These are phyloP conservation scores for Parapristionchus giblindavisi DNA, from an alignment of 2,888 invertebrate species.

Conservation along the genomic window DNA sequence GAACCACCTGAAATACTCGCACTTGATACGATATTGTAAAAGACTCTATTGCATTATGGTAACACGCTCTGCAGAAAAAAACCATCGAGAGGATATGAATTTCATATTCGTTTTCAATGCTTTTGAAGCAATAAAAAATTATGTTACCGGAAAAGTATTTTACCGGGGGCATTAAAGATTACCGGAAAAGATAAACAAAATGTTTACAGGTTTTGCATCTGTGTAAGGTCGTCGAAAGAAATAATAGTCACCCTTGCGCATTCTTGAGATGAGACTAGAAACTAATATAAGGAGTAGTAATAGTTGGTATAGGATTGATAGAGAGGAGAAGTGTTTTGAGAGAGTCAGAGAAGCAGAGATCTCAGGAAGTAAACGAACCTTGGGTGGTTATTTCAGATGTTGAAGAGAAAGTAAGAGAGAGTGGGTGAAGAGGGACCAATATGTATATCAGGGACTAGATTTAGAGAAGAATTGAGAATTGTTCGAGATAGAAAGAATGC, in stretches of 20 bases:
- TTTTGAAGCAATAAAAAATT: too few relatives aligned
- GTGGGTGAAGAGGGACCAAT: background rate
- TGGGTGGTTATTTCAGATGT: too few relatives aligned
- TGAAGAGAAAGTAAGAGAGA: background rate
- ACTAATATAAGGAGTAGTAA: background rate
- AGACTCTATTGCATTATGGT: background rate
- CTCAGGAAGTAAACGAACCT: too few relatives aligned
- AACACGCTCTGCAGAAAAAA: too few relatives aligned
- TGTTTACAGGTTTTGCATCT: background rate
- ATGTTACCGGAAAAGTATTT: too few relatives aligned
- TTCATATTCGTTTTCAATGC: too few relatives aligned
- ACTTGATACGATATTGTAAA: background rate
- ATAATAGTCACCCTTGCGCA: conserved; percentile 25
- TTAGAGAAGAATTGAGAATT: background rate
- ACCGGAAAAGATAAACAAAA: background rate
- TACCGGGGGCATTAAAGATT: background rate
- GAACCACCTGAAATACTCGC: conserved; percentile 26
- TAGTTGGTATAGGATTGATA: too few relatives aligned
- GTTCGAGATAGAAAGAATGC: background rate
- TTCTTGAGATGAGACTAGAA: background rate
- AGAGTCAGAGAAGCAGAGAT: background rate
- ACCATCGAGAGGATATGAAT: too few relatives aligned
- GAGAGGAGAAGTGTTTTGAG: background rate
- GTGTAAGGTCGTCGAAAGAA: conserved; percentile 3
- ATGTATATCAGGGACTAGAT: conserved; percentile 9